These are phyloP conservation scores for Spea multiplicata DNA, from an alignment of 2,113 vertebrate genomes.

Conservation along the genomic window DNA sequence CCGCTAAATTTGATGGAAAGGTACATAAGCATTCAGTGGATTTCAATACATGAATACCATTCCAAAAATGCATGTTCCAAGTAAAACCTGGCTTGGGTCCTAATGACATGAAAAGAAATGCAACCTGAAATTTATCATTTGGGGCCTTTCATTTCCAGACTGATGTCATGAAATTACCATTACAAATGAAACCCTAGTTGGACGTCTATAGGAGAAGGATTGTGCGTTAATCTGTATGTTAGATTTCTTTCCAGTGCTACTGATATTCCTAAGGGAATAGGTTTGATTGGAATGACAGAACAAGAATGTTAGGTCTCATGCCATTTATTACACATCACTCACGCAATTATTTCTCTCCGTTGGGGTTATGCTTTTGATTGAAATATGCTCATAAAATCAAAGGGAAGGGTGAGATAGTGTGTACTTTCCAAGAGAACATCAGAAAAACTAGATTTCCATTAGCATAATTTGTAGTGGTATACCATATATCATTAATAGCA, in stretches of 20 bases:
- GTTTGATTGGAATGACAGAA: constrained; percentile 15
- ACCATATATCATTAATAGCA: too few relatives aligned
- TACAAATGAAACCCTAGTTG: not conserved
- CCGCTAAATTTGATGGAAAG: not conserved
- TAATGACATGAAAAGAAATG: not conserved
- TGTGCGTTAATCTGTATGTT: constrained; percentile 11
- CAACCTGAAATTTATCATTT: not conserved
- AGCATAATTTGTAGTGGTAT: not conserved
- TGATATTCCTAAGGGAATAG: not conserved
- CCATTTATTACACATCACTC: constrained; percentile 7
- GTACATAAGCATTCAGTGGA: not conserved
- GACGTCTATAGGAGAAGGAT: not conserved
- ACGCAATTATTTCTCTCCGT: constrained; percentile 8
- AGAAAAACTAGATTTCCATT: not conserved
- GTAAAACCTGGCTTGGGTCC: not conserved
- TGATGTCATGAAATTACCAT: constrained; percentile 5
- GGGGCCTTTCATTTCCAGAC: not conserved
- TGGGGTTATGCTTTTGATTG: constrained; percentile 14
- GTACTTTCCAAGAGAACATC: constrained; percentile 4
- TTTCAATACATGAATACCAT: not conserved
- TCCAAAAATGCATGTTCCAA: not conserved
- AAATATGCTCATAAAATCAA: constrained; percentile 13
- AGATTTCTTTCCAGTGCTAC: constrained; percentile 1
- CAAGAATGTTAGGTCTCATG: not conserved
- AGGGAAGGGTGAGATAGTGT: not conserved